Evolutionary conservation across 2,888 invertebrate genomes (phyloP).

Genomic region (Hydrotaea diabolus): DNA sequence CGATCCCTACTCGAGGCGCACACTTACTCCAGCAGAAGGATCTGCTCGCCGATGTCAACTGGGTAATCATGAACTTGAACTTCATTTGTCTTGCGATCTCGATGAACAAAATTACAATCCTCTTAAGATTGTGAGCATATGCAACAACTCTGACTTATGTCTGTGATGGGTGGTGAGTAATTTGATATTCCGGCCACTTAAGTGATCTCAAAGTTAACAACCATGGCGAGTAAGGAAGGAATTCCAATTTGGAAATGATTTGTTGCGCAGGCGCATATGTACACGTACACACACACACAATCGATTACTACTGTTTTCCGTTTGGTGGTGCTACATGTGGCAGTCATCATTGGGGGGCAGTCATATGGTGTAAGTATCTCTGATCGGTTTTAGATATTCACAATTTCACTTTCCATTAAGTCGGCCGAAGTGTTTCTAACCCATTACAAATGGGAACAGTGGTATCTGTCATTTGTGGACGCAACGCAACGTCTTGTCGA

Average conservation of each 20-base stretch:
- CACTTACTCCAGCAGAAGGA: not conserved
- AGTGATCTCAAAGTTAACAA: slow-evolving; percentile 27
- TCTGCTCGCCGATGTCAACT: slow-evolving; percentile 18
- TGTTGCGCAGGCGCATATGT: slow-evolving; percentile 24
- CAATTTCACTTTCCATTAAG: slow-evolving; percentile 64
- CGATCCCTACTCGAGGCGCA: slow-evolving; percentile 11
- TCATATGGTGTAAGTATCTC: slow-evolving; percentile 1
- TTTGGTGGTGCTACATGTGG: slow-evolving; percentile 1
- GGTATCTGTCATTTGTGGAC: not conserved
- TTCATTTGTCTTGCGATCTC: slow-evolving; percentile 41
- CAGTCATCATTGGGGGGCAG: slow-evolving; percentile 36
- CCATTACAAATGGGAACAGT: slow-evolving; percentile 29
- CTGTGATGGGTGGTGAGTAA: slow-evolving; percentile 47
- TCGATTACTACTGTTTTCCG: slow-evolving; percentile 14
- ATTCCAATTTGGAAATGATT: slow-evolving; percentile 28
- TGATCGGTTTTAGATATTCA: slow-evolving; percentile 43
- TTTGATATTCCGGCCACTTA: slow-evolving; percentile 60
- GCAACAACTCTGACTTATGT: slow-evolving; percentile 20
- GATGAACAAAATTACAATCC: slow-evolving; percentile 46
- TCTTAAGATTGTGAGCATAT: slow-evolving; percentile 48
- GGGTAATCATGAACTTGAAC: slow-evolving; percentile 63
- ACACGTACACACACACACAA: slow-evolving; percentile 25
- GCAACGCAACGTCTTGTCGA: slow-evolving; percentile 10
- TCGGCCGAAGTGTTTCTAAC: slow-evolving; percentile 31
- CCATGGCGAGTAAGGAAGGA: not conserved